Evolutionary conservation across 37 sponge, comb jelly and placozoan species (phyloP).

Genomic region (Halisarca cf. caerulea): DNA sequence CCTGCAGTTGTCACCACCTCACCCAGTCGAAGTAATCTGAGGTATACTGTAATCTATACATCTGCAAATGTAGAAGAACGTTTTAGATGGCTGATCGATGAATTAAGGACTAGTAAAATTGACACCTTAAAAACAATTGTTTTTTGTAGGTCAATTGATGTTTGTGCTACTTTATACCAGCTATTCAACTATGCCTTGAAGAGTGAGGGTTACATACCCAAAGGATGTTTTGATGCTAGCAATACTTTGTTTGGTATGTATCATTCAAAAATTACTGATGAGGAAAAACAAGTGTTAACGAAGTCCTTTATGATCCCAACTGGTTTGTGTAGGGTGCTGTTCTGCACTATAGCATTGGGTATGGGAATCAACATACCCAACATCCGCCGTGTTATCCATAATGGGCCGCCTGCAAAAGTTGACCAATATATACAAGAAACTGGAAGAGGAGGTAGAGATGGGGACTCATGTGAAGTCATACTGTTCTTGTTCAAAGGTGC

Average conservation of each 20-base stretch:
- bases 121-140: too few relatives aligned
- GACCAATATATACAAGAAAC: too few relatives aligned
- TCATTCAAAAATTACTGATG: not conserved
- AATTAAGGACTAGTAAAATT: too few relatives aligned
- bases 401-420: not conserved
- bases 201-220: not conserved
- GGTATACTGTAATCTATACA: too few relatives aligned
- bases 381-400: slow-evolving; percentile 9
- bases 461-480: not conserved
- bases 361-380: slow-evolving; percentile 22
- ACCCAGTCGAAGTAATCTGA: too few relatives aligned
- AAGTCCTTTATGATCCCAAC: not conserved
- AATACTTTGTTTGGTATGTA: slow-evolving; percentile 27
- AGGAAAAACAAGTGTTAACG: not conserved
- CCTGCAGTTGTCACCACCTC: too few relatives aligned
- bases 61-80: too few relatives aligned
- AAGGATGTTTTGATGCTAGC: not conserved
- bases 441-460: not conserved
- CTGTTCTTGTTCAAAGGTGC: not conserved
- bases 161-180: too few relatives aligned
- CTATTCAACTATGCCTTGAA: too few relatives aligned
- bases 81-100: too few relatives aligned
- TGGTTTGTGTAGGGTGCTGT: slow-evolving; percentile 15
- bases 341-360: slow-evolving; percentile 29
- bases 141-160: too few relatives aligned